These are phyloP conservation scores for Sebastes alutus DNA, from an alignment of 2,797 vertebrate species.

Conservation along the genomic window DNA sequence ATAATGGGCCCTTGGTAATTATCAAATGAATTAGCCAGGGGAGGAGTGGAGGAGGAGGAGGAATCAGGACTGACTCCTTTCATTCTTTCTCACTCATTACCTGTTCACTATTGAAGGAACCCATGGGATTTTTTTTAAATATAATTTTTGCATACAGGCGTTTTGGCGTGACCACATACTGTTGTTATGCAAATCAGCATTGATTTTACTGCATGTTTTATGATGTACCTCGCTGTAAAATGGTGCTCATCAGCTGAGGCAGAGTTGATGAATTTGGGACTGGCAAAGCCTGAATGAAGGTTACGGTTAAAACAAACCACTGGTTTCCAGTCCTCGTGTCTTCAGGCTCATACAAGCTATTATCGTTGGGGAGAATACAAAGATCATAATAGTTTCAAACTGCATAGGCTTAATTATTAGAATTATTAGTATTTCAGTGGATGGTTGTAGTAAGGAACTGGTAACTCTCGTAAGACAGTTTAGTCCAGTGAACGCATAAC, in stretches of 20 bases:
- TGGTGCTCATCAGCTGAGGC: neutral
- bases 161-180: neutral
- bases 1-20: slow-evolving; percentile 78
- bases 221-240: neutral
- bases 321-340: neutral
- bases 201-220: neutral
- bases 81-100: slow-evolving; percentile 25
- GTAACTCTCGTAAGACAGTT: neutral
- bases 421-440: neutral
- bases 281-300: neutral
- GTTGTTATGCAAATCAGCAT: neutral
- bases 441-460: neutral
- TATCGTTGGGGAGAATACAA: neutral
- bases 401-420: neutral
- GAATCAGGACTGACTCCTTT: slow-evolving; percentile 23
- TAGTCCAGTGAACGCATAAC: neutral
- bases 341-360: neutral
- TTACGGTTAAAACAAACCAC: neutral
- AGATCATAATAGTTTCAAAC: neutral
- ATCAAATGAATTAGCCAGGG: slow-evolving; percentile 72
- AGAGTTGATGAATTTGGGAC: neutral
- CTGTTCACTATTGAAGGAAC: neutral
- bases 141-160: neutral
- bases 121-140: neutral
- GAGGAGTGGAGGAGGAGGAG: slow-evolving; percentile 41